Percentiles rank a stretch among this genome's conserved stretches.
Conservation (phyloP, 1,140 invertebrate genomes). For the Ceratosolen fusciceps region DNA sequence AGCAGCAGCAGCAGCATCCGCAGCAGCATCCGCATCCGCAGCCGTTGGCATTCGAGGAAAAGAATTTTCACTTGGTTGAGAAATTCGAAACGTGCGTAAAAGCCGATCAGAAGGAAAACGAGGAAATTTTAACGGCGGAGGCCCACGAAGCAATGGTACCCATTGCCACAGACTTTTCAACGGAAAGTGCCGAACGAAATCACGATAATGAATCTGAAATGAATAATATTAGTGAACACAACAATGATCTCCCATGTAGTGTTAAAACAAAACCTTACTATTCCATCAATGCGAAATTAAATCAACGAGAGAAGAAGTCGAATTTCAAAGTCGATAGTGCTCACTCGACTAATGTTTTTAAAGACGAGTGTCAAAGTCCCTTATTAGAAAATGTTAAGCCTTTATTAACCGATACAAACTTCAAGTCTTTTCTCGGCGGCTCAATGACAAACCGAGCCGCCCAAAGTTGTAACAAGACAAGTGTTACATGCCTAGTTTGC, state of each 20-base stretch:
- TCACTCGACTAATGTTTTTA: slow-evolving; percentile 34
- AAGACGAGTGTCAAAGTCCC: slow-evolving; percentile 55
- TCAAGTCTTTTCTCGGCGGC: slow-evolving; percentile 59
- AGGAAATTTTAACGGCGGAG: slow-evolving; percentile 46
- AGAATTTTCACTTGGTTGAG: slow-evolving; percentile 52
- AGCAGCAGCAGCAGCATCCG: too few relatives aligned
- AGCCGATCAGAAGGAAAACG: slow-evolving; percentile 41
- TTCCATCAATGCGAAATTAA: slow-evolving; percentile 68
- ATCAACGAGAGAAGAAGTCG: slow-evolving; percentile 63
- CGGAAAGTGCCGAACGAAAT: slow-evolving; percentile 60
- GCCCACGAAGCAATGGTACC: slow-evolving; percentile 45
- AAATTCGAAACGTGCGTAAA: slow-evolving; percentile 36
- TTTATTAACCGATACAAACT: slow-evolving; percentile 62
- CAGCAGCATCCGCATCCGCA: too few relatives aligned
- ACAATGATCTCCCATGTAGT: slow-evolving; percentile 65
- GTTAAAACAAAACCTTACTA: slow-evolving; percentile 70
- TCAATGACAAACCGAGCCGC: slow-evolving; percentile 40
- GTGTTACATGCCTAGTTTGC: slow-evolving; percentile 86
- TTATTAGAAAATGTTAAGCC: slow-evolving; percentile 59
- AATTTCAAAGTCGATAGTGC: slow-evolving; percentile 47
- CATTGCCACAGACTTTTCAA: slow-evolving; percentile 40
- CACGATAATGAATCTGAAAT: slow-evolving; percentile 61
- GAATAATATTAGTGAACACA: slow-evolving; percentile 56
- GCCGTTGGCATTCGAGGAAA: slow-evolving; percentile 55
- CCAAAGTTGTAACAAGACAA: slow-evolving; percentile 70